Evolutionary conservation across 2,888 invertebrate genomes (phyloP).

Genomic region (Opisthograptis luteolata): DNA sequence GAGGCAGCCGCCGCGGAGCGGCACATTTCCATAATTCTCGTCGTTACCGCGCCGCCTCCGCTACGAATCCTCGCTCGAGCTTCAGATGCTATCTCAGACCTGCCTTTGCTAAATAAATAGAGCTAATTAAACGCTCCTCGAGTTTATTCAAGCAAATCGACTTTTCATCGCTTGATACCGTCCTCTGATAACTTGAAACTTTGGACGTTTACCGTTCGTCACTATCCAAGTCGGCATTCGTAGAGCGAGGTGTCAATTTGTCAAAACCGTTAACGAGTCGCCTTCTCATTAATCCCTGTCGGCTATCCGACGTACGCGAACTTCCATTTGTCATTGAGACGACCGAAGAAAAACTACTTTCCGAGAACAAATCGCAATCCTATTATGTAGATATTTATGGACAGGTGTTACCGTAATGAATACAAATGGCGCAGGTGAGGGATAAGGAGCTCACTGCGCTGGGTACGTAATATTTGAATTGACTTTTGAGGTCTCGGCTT

Average conservation of each 20-base stretch:
- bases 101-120: slow-evolving; percentile 53
- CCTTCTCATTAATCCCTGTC: slow-evolving; percentile 25
- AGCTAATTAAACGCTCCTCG: slow-evolving; percentile 49
- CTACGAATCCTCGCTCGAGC: slow-evolving; percentile 34
- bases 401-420: slow-evolving; percentile 33
- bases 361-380: slow-evolving; percentile 28
- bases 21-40: slow-evolving; percentile 74
- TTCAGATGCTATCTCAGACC: slow-evolving; percentile 56
- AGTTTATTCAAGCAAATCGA: slow-evolving; percentile 4
- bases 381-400: slow-evolving; percentile 31
- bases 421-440: slow-evolving; percentile 25
- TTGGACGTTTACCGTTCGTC: slow-evolving; percentile 20
- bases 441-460: slow-evolving; percentile 7
- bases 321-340: slow-evolving; percentile 31
- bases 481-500: slow-evolving; percentile 12
- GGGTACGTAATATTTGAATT: slow-evolving; percentile 9
- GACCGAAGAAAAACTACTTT: slow-evolving; percentile 27
- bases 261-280: slow-evolving; percentile 28
- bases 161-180: neutral
- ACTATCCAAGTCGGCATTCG: slow-evolving; percentile 20
- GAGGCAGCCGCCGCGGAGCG: slow-evolving; percentile 42
- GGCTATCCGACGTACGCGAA: slow-evolving; percentile 21
- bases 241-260: slow-evolving; percentile 30
- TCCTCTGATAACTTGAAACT: slow-evolving; percentile 4
- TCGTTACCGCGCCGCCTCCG: slow-evolving; percentile 58